phyloP scores from a whole-genome alignment of 2,113 vertebrate species.

The Siniperca knerii region DNA sequence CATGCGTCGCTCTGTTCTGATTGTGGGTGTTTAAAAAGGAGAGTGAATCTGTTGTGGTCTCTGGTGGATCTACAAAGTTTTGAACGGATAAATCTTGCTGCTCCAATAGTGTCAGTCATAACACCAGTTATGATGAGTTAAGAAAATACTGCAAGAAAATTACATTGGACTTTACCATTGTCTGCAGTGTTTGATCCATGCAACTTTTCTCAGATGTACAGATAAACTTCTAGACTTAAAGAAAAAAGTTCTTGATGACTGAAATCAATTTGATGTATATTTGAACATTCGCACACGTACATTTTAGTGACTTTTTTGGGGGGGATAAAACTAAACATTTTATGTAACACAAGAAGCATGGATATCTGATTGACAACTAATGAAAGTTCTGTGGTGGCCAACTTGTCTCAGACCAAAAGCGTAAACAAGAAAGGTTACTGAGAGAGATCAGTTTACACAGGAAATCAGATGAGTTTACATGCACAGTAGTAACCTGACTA shows the following conservation, averaged over 20 bases:
- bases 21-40: constrained; percentile 20
- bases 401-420: background rate
- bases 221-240: too few species aligned
- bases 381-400: background rate
- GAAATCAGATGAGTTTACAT: background rate
- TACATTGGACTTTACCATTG: background rate
- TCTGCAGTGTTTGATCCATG: background rate
- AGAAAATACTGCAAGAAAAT: background rate
- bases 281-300: too few species aligned
- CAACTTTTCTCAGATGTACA: background rate
- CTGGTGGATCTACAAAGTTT: background rate
- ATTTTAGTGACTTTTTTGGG: background rate
- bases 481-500: background rate
- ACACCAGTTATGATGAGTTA: background rate
- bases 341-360: background rate
- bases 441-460: background rate
- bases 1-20: constrained; percentile 11
- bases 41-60: constrained; percentile 10
- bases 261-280: background rate
- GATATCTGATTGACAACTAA: background rate
- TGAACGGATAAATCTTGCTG: constrained; percentile 10
- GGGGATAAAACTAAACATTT: background rate
- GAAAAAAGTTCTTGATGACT: background rate
- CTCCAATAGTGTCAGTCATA: background rate
- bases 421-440: background rate